These are phyloP conservation scores for Andrena marginata DNA, from an alignment of 2,888 invertebrate species.

Conservation along the genomic window DNA sequence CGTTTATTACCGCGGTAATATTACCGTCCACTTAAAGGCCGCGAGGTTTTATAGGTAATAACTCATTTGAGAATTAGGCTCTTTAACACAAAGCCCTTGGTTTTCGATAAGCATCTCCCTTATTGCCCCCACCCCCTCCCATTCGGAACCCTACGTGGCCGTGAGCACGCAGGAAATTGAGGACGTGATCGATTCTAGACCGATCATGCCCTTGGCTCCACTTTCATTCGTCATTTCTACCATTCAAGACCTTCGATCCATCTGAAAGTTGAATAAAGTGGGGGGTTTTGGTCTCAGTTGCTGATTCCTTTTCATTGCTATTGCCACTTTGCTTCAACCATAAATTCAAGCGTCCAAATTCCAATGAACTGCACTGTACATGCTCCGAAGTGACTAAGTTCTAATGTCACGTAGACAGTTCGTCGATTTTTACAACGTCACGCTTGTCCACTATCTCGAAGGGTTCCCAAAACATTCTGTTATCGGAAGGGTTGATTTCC, in stretches of 20 bases:
- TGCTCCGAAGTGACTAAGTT: background rate
- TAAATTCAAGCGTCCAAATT: no score
- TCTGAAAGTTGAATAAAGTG: background rate
- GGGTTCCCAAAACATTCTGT: background rate
- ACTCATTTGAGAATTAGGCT: constrained; percentile 81
- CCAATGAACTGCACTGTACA: background rate
- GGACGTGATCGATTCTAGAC: constrained; percentile 24
- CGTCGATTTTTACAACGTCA: background rate
- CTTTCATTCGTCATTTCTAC: background rate
- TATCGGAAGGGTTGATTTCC: constrained; percentile 9
- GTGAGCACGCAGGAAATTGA: background rate
- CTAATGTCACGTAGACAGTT: background rate
- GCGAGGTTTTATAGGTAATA: constrained; percentile 80
- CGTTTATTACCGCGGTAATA: constrained; percentile 81
- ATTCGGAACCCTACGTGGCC: background rate
- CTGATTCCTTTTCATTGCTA: no score
- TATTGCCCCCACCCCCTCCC: background rate
- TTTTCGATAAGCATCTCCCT: constrained; percentile 76
- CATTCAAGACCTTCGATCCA: background rate
- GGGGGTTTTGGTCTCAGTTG: no score
- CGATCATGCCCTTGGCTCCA: background rate
- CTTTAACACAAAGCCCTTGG: constrained; percentile 79
- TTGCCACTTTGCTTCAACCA: no score
- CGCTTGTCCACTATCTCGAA: background rate
- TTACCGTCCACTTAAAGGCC: constrained; percentile 79